A percentile compares a stretch with the other conserved stretches of the same genome.
Evolutionary conservation across 2,888 invertebrate genomes (phyloP).

Genomic region (Athalia cordata): DNA sequence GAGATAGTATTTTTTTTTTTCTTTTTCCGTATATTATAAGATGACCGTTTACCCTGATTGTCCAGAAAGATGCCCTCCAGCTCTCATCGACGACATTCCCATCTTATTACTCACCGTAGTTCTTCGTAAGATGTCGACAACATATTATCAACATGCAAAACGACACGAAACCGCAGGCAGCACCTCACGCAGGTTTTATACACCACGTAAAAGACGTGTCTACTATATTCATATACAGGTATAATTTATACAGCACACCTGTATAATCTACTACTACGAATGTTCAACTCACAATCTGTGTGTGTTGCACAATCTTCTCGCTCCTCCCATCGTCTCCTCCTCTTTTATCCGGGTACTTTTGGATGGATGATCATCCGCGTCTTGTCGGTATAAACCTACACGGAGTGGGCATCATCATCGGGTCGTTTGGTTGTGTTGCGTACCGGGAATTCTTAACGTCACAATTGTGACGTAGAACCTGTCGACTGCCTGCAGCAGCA

Average conservation of each 20-base stretch:
- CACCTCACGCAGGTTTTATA: too few species aligned
- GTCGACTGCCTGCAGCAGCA: neutral
- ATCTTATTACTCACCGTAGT: neutral
- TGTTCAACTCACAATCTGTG: neutral
- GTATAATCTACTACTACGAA: too few species aligned
- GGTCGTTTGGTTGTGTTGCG: neutral
- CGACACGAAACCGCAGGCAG: too few species aligned
- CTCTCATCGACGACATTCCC: neutral
- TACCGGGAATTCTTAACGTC: conserved; percentile 40
- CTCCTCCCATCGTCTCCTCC: neutral
- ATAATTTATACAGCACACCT: too few species aligned
- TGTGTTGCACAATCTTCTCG: neutral
- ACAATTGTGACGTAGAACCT: conserved; percentile 38
- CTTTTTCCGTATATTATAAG: too few species aligned
- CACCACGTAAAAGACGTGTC: too few species aligned
- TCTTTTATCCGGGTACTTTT: conserved; percentile 31
- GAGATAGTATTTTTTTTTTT: neutral
- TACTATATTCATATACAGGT: too few species aligned
- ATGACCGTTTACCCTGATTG: neutral
- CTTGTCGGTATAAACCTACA: neutral
- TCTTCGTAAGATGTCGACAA: too few species aligned
- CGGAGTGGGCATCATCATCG: too few species aligned
- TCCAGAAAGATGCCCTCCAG: neutral
- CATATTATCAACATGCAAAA: too few species aligned
- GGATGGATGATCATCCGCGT: neutral